Evolutionary conservation across 2,888 invertebrate species (phyloP).

Genomic region (Congeria kusceri): DNA sequence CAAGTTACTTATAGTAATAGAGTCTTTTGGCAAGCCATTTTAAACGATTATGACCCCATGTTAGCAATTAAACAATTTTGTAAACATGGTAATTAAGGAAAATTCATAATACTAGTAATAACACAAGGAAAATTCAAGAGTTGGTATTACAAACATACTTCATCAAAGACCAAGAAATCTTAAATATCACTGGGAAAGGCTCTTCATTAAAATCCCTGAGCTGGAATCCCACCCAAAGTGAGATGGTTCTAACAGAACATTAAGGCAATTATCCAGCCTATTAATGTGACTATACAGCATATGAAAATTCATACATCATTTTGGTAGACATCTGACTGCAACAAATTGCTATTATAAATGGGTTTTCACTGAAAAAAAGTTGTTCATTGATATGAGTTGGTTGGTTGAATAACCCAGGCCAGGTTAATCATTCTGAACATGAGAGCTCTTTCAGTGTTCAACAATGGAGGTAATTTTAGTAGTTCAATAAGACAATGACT

Average conservation of each 20-base stretch:
- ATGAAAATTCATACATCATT: constrained; percentile 57
- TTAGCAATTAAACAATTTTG: too few relatives aligned
- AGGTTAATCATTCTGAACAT: constrained; percentile 33
- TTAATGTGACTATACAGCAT: constrained; percentile 55
- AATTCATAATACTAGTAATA: too few relatives aligned
- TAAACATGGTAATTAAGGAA: too few relatives aligned
- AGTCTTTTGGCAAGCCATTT: too few relatives aligned
- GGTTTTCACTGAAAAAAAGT: constrained; percentile 48
- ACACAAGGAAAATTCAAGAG: too few relatives aligned
- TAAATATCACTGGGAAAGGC: constrained; percentile 2
- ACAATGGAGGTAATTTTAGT: constrained; percentile 38
- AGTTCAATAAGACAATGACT: constrained; percentile 37
- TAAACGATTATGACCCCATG: too few relatives aligned
- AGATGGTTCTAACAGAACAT: constrained; percentile 50
- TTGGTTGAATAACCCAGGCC: constrained; percentile 33
- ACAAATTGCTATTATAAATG: constrained; percentile 59
- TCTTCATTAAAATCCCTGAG: constrained; percentile 16
- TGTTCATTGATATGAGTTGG: constrained; percentile 24
- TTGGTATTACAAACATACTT: too few relatives aligned
- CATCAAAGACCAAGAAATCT: too few relatives aligned
- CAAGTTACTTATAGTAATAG: too few relatives aligned
- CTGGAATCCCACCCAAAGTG: constrained; percentile 60
- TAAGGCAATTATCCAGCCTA: constrained; percentile 59
- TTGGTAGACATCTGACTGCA: constrained; percentile 51
- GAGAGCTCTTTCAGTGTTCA: constrained; percentile 12